Evolutionary conservation across 2,113 vertebrate genomes (phyloP).

Genomic region (Cyprinodon brontotheroides): DNA sequence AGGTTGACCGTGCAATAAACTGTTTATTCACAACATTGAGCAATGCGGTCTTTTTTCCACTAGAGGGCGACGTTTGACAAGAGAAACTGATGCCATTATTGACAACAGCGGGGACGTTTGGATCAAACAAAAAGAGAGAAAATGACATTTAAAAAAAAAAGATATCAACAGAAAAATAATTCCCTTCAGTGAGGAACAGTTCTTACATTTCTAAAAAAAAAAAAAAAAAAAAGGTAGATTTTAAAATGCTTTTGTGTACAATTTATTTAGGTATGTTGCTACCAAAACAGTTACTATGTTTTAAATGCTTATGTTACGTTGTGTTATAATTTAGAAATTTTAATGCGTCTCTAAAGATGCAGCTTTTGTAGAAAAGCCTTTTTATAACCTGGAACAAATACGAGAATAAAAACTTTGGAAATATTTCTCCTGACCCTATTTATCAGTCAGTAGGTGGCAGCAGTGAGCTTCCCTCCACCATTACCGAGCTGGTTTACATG

Average conservation of each 20-base stretch:
- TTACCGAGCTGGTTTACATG: conserved; percentile 49
- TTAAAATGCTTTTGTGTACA: too few species aligned
- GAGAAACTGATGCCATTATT: not conserved
- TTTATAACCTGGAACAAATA: too few species aligned
- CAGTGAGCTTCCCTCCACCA: conserved; percentile 26
- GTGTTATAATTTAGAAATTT: too few species aligned
- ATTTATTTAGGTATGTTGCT: too few species aligned
- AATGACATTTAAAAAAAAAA: not conserved
- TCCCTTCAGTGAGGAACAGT: too few species aligned
- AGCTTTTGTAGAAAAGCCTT: too few species aligned
- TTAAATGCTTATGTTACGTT: too few species aligned
- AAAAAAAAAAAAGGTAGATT: too few species aligned
- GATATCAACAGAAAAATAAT: too few species aligned
- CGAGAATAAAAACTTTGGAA: not conserved
- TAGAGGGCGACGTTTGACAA: conserved; percentile 52
- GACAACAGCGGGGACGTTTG: not conserved
- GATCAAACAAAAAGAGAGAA: not conserved
- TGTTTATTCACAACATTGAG: conserved; percentile 16
- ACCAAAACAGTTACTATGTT: too few species aligned
- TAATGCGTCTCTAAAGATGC: too few species aligned
- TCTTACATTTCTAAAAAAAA: too few species aligned
- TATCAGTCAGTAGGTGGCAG: conserved; percentile 69
- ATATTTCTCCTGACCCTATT: not conserved
- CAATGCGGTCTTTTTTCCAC: conserved; percentile 54
- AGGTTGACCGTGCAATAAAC: conserved; percentile 41